phyloP scores from a whole-genome alignment of 2,888 invertebrate species.

The Drosophila eohydei region DNA sequence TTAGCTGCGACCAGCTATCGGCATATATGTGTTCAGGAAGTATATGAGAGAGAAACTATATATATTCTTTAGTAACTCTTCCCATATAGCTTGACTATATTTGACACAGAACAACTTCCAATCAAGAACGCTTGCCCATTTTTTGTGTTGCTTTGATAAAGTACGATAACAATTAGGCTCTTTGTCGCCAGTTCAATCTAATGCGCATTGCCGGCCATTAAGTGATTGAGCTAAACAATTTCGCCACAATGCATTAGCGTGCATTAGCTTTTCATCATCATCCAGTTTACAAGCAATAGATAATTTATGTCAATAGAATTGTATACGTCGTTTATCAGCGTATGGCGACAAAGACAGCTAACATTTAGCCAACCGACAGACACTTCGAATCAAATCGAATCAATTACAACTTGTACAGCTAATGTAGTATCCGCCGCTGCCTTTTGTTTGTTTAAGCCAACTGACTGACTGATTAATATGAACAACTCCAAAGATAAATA shows the following conservation, averaged over 20 bases:
- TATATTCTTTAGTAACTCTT: no score
- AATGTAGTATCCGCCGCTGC: constrained; percentile 42
- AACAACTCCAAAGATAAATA: constrained; percentile 32
- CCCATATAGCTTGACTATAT: background rate
- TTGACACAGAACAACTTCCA: background rate
- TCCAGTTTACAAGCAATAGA: constrained; percentile 12
- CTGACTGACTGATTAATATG: constrained; percentile 48
- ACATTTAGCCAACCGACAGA: constrained; percentile 50
- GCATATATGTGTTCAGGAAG: background rate
- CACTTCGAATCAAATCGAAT: constrained; percentile 55
- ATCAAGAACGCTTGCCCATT: background rate
- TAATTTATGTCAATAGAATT: constrained; percentile 74
- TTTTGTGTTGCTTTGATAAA: constrained; percentile 12
- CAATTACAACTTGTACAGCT: constrained; percentile 55
- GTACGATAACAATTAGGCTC: constrained; percentile 30
- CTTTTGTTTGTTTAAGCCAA: constrained; percentile 51
- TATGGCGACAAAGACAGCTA: constrained; percentile 58
- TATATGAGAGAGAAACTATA: background rate
- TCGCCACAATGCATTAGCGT: constrained; percentile 39
- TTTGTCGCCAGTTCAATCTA: constrained; percentile 45
- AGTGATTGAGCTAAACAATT: constrained; percentile 47
- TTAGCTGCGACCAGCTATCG: background rate
- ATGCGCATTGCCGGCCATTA: constrained; percentile 47
- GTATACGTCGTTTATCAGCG: constrained; percentile 62
- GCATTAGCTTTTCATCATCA: constrained; percentile 53